Evolutionary conservation across 2,888 invertebrate genomes (phyloP).

Genomic region (Metellina segmentata): DNA sequence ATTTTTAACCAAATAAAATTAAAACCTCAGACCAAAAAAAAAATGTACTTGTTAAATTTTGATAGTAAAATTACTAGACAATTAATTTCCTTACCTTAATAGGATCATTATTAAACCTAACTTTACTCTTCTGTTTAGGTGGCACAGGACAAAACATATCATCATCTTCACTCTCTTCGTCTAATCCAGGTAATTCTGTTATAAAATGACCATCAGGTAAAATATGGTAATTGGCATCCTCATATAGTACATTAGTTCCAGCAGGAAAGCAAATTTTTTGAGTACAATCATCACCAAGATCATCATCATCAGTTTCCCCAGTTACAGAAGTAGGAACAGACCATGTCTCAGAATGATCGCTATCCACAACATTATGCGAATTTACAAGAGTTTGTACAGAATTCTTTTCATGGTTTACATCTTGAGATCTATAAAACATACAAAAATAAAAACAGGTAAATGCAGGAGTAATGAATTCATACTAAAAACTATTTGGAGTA

Average conservation of each 20-base stretch:
- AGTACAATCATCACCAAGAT: slow-evolving; percentile 70
- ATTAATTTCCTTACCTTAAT: slow-evolving; percentile 84
- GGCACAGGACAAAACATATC: slow-evolving; percentile 75
- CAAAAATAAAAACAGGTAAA: slow-evolving; percentile 4
- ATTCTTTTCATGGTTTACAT: slow-evolving; percentile 51
- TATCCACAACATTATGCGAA: slow-evolving; percentile 49
- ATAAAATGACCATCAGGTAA: slow-evolving; percentile 96
- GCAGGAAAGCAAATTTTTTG: slow-evolving; percentile 71
- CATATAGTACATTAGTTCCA: slow-evolving; percentile 77
- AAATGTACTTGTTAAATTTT: background rate
- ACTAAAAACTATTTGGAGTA: no score
- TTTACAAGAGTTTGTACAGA: slow-evolving; percentile 16
- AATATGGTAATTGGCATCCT: slow-evolving; percentile 82
- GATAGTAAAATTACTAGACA: background rate
- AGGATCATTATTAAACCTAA: slow-evolving; percentile 88
- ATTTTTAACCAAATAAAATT: no score
- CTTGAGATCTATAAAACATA: slow-evolving; percentile 22
- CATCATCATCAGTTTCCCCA: slow-evolving; percentile 74
- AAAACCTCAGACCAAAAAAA: no score
- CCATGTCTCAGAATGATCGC: slow-evolving; percentile 74
- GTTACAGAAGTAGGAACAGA: slow-evolving; percentile 64
- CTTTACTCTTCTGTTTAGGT: slow-evolving; percentile 87
- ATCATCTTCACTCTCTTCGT: slow-evolving; percentile 89
- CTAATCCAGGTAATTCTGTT: slow-evolving; percentile 87
- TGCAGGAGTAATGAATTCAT: background rate